Conservation (phyloP, 2,888 invertebrate genomes). For the Meganola albula region DNA sequence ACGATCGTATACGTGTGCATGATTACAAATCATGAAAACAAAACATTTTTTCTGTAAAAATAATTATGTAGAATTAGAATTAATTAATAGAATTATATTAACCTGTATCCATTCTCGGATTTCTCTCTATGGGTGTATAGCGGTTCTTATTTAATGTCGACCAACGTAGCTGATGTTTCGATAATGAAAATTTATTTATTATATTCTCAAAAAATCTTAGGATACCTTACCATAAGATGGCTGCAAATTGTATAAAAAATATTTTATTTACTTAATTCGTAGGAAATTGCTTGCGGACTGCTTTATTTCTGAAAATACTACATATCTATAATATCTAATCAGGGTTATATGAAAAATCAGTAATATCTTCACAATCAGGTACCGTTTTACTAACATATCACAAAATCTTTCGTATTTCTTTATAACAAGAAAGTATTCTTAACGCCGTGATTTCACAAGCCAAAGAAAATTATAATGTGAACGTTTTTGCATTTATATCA, state of each 20-base stretch:
- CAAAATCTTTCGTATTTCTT: slow-evolving; percentile 48
- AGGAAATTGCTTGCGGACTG: slow-evolving; percentile 67
- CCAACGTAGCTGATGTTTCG: slow-evolving; percentile 76
- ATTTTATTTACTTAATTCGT: slow-evolving; percentile 72
- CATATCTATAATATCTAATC: slow-evolving; percentile 72
- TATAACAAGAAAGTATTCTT: slow-evolving; percentile 53
- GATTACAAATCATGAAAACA: slow-evolving; percentile 71
- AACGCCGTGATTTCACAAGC: slow-evolving; percentile 72
- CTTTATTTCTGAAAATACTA: slow-evolving; percentile 48
- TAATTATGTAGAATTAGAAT: slow-evolving; percentile 69
- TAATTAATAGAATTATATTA: slow-evolving; percentile 75
- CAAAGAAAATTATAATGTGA: slow-evolving; percentile 63
- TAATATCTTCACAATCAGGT: slow-evolving; percentile 38
- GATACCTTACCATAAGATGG: slow-evolving; percentile 73
- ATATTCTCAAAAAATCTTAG: slow-evolving; percentile 69
- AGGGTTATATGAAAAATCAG: slow-evolving; percentile 49
- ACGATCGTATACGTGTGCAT: slow-evolving; percentile 75
- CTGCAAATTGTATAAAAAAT: slow-evolving; percentile 71
- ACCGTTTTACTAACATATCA: slow-evolving; percentile 59
- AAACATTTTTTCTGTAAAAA: slow-evolving; percentile 73
- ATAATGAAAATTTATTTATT: slow-evolving; percentile 76
- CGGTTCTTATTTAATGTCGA: slow-evolving; percentile 77
- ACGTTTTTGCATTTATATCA: slow-evolving; percentile 60
- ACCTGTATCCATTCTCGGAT: slow-evolving; percentile 76
- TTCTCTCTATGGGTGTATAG: slow-evolving; percentile 78